phyloP scores from a whole-genome alignment of 2,888 invertebrate species.

The Rhingia campestris region DNA sequence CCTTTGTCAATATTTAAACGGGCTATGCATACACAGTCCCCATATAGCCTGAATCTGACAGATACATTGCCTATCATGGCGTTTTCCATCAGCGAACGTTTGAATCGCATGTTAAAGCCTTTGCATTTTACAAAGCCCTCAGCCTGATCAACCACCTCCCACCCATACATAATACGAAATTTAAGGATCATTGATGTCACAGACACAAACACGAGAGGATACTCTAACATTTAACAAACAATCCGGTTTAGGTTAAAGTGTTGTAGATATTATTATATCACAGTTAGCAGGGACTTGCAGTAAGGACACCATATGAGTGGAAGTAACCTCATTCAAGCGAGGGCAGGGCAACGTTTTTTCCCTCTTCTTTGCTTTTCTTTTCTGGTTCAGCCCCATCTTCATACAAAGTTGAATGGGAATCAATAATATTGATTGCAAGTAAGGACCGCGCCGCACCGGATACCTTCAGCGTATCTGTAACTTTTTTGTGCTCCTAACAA shows the following conservation, averaged over 20 bases:
- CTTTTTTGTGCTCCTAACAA: conserved; percentile 4
- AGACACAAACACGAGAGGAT: conserved; percentile 32
- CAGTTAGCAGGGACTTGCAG: neutral
- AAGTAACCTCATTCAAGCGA: conserved; percentile 38
- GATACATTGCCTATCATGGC: conserved; percentile 48
- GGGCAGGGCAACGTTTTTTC: conserved; percentile 15
- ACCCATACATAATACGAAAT: conserved; percentile 51
- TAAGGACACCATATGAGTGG: conserved; percentile 45
- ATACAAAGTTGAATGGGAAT: conserved; percentile 53
- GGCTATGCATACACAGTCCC: conserved; percentile 31
- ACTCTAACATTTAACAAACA: conserved; percentile 66
- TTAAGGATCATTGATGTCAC: conserved; percentile 69
- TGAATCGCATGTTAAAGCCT: conserved; percentile 59
- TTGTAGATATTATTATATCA: conserved; percentile 44
- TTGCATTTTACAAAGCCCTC: conserved; percentile 48
- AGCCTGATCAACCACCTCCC: conserved; percentile 4
- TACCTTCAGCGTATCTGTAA: conserved; percentile 15
- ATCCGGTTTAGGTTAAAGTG: conserved; percentile 61
- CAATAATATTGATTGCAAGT: conserved; percentile 63
- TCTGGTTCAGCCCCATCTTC: neutral
- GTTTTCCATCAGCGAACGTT: conserved; percentile 30
- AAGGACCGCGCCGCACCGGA: conserved; percentile 2
- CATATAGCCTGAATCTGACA: conserved; percentile 43
- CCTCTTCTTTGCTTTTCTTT: neutral
- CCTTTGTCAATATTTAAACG: conserved; percentile 65